Percentiles rank a stretch among this genome's conserved stretches.
Evolutionary conservation across 2,113 vertebrate genomes (phyloP).

Genomic region (Acanthisitta chloris): DNA sequence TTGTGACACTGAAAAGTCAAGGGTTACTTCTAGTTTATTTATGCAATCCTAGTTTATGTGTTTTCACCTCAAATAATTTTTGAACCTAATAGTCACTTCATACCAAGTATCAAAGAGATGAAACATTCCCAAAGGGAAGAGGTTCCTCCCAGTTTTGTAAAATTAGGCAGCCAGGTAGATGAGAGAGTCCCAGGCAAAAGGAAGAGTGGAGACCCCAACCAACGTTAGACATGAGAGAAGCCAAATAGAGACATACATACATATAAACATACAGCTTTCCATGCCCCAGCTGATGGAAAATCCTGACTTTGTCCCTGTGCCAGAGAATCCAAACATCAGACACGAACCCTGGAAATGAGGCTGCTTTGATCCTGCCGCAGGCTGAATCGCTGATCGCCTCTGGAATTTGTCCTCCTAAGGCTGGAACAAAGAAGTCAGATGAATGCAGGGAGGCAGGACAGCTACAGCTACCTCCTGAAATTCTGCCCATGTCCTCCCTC

Average conservation of each 20-base stretch:
- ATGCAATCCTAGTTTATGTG: not conserved
- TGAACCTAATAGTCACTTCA: not conserved
- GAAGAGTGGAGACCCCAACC: not conserved
- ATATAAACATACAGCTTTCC: not conserved
- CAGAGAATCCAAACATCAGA: conserved; percentile 19
- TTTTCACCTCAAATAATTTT: not conserved
- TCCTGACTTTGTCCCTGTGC: not conserved
- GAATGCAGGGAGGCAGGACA: not conserved
- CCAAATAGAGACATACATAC: not conserved
- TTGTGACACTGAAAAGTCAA: not conserved
- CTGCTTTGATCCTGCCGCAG: conserved; percentile 25
- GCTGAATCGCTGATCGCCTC: not conserved
- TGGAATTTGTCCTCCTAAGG: conserved; percentile 53
- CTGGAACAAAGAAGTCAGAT: conserved; percentile 32
- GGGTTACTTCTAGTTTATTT: not conserved
- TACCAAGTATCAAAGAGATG: not conserved
- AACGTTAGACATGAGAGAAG: not conserved
- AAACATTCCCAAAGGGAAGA: not conserved
- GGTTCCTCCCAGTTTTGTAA: not conserved
- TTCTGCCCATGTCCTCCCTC: not conserved
- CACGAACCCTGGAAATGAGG: not conserved
- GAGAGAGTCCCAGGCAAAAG: not conserved
- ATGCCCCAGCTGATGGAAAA: not conserved
- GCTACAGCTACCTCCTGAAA: not conserved
- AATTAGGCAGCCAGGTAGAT: not conserved